A percentile compares a stretch with the other conserved stretches of the same genome.
Conservation (phyloP, 2,797 vertebrate genomes). For the Chlorospingus flavigularis region DNA sequence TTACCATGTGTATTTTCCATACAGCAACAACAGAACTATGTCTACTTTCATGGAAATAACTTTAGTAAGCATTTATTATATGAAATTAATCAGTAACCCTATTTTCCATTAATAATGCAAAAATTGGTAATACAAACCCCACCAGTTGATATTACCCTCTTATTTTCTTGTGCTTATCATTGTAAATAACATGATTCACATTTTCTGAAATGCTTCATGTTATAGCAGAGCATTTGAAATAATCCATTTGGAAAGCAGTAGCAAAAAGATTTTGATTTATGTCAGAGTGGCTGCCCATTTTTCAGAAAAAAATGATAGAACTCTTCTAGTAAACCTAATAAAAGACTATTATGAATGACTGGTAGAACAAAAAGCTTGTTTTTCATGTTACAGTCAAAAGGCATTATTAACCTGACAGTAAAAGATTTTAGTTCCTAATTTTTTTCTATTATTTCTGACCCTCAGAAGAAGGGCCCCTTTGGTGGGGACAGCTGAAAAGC, state of each 20-base stretch:
- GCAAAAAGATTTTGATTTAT: slow-evolving; percentile 35
- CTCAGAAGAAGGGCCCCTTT: not conserved
- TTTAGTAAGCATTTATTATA: not conserved
- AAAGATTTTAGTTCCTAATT: not conserved
- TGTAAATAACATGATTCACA: not conserved
- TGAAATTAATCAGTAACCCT: not conserved
- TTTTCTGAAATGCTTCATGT: slow-evolving; percentile 43
- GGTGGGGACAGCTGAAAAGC: not conserved
- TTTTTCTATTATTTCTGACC: not conserved
- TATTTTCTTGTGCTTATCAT: slow-evolving; percentile 39
- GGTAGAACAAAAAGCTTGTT: not conserved
- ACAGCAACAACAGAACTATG: not conserved
- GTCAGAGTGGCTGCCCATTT: slow-evolving; percentile 51
- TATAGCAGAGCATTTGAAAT: slow-evolving; percentile 60
- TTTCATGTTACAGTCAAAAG: not conserved
- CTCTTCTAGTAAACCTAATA: slow-evolving; percentile 54
- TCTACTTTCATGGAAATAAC: slow-evolving; percentile 23
- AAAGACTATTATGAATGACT: not conserved
- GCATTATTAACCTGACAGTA: not conserved
- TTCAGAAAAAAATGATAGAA: slow-evolving; percentile 44
- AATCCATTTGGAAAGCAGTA: slow-evolving; percentile 41
- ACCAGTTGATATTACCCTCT: slow-evolving; percentile 44
- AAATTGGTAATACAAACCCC: not conserved
- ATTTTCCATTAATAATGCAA: slow-evolving; percentile 27
- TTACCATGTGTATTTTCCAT: not conserved